Conservation (phyloP, 2,888 invertebrate genomes). For the Caenorhabditis parvicauda region DNA sequence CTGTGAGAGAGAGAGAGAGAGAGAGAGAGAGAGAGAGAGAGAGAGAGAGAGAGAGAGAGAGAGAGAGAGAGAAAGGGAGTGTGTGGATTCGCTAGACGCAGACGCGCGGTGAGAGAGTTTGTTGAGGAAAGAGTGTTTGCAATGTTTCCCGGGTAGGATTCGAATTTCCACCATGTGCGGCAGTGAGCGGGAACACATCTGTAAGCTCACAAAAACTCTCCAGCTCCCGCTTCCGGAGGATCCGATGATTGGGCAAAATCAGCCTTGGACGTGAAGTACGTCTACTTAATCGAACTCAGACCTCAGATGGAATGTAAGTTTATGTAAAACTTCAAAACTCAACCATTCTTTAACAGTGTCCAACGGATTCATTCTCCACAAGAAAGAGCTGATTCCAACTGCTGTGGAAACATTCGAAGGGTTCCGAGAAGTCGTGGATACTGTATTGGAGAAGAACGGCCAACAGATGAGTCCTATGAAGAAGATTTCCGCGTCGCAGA, state of each 20-base stretch:
- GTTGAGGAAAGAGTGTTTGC: too few species aligned
- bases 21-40: too few species aligned
- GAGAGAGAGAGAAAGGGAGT: too few species aligned
- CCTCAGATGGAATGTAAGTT: slow-evolving; percentile 54
- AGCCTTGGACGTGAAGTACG: slow-evolving; percentile 56
- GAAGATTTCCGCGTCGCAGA: slow-evolving; percentile 29
- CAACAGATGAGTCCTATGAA: slow-evolving; percentile 2
- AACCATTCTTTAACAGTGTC: slow-evolving; percentile 57
- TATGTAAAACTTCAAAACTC: not conserved
- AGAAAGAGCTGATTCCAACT: slow-evolving; percentile 58
- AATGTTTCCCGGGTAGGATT: not conserved
- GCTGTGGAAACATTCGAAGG: slow-evolving; percentile 60
- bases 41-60: too few species aligned
- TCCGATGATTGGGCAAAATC: slow-evolving; percentile 62
- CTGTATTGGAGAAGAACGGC: slow-evolving; percentile 38
- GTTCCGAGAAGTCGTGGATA: slow-evolving; percentile 56
- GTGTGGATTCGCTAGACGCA: too few species aligned
- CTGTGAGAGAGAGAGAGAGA: too few species aligned
- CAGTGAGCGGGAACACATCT: not conserved
- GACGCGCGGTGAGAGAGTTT: too few species aligned
- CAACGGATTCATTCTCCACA: slow-evolving; percentile 59
- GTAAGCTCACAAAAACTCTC: slow-evolving; percentile 1
- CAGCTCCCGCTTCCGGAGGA: slow-evolving; percentile 57
- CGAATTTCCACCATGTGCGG: not conserved
- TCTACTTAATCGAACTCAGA: slow-evolving; percentile 57